phyloP scores from a whole-genome alignment of 1,140 invertebrate genomes.

The Mylabris phalerata region DNA sequence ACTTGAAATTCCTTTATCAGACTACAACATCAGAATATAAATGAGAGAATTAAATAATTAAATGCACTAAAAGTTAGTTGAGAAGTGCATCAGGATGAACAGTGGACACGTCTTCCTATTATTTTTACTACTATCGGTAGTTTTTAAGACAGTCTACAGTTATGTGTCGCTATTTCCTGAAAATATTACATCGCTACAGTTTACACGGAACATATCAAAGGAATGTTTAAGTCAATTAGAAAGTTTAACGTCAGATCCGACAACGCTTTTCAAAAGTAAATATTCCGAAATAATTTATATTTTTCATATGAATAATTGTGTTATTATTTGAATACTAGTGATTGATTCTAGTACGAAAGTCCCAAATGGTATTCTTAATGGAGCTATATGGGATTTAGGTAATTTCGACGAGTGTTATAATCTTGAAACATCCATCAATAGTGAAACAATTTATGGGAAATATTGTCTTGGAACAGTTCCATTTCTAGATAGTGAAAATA shows the following conservation, averaged over 20 bases:
- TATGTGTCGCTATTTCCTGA: neutral
- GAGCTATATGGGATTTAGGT: conserved; percentile 36
- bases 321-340: conserved; percentile 26
- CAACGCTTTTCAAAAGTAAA: neutral
- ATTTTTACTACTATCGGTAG: neutral
- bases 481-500: neutral
- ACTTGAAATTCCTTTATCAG: no score
- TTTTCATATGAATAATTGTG: no score
- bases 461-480: conserved; percentile 14
- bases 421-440: neutral
- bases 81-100: no score
- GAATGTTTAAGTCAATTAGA: neutral
- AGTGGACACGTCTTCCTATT: neutral
- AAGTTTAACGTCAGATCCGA: neutral
- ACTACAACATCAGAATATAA: no score
- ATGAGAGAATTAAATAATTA: no score
- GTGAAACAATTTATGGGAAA: conserved; percentile 3
- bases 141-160: conserved; percentile 3
- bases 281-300: neutral
- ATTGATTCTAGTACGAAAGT: conserved; percentile 39
- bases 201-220: neutral
- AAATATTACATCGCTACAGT: neutral
- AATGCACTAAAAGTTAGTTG: no score
- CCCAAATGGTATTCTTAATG: conserved; percentile 36
- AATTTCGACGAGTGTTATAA: conserved; percentile 38